Conservation (phyloP, 2,797 vertebrate genomes). For the Chanos chanos region DNA sequence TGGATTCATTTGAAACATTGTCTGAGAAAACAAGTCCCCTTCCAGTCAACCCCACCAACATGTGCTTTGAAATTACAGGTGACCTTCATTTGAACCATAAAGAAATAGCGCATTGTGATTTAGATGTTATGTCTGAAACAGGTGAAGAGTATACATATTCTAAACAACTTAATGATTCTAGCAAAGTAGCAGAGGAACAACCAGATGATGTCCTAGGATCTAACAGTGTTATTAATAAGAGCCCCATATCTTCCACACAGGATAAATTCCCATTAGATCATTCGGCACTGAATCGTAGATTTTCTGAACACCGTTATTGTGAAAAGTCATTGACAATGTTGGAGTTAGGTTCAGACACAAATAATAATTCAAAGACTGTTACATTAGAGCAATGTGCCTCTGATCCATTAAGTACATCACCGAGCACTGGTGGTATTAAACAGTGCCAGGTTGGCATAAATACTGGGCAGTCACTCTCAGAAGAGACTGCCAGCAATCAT, state of each 20-base stretch:
- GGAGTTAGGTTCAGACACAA: slow-evolving; percentile 36
- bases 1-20: slow-evolving; percentile 14
- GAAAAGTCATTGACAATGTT: neutral
- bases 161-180: slow-evolving; percentile 4
- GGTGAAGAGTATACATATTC: slow-evolving; percentile 6
- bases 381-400: slow-evolving; percentile 4
- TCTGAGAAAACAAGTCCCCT: neutral
- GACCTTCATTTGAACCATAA: slow-evolving; percentile 20
- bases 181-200: slow-evolving; percentile 1
- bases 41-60: slow-evolving; percentile 5
- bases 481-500: neutral
- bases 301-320: neutral
- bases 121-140: slow-evolving; percentile 9
- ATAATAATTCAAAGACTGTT: slow-evolving; percentile 42
- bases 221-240: slow-evolving; percentile 11
- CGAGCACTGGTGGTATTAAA: slow-evolving; percentile 3
- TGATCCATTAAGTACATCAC: slow-evolving; percentile 1
- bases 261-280: slow-evolving; percentile 15
- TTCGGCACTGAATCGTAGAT: slow-evolving; percentile 4
- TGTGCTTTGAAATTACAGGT: slow-evolving; percentile 7
- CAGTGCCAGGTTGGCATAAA: neutral
- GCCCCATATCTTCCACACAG: slow-evolving; percentile 15
- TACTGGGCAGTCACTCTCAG: slow-evolving; percentile 1
- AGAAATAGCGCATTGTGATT: neutral
- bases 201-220: slow-evolving; percentile 1